A percentile compares a stretch with the other conserved stretches of the same genome.
Conservation (phyloP, 2,113 vertebrate species). For the Heterotilapia buettikoferi region DNA sequence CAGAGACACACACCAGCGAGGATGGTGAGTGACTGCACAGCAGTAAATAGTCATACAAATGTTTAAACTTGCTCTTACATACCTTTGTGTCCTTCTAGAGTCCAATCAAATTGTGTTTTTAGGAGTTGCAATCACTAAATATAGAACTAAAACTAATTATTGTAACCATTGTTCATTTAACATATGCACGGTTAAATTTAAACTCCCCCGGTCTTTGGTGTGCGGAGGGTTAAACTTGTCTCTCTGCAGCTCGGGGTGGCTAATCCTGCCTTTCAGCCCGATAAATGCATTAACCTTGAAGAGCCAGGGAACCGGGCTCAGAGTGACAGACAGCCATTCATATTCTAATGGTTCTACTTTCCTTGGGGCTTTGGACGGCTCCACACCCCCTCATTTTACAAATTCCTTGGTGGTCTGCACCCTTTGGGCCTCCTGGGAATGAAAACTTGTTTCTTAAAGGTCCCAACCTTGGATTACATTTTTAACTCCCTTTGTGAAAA, state of each 20-base stretch:
- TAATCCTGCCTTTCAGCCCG: constrained; percentile 56
- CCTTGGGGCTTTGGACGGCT: background rate
- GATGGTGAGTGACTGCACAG: constrained; percentile 76
- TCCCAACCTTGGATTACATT: background rate
- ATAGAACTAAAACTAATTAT: background rate
- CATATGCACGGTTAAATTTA: background rate
- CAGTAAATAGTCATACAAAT: background rate
- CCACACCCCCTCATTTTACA: background rate
- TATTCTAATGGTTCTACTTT: constrained; percentile 46
- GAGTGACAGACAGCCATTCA: constrained; percentile 41
- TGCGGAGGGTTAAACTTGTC: constrained; percentile 5
- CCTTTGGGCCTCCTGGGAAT: background rate
- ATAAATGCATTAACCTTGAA: constrained; percentile 43
- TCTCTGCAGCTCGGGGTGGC: background rate
- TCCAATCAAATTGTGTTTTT: background rate
- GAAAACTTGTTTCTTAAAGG: background rate
- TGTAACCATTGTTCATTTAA: background rate
- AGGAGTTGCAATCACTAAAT: background rate
- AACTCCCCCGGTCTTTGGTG: background rate
- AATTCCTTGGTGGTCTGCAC: constrained; percentile 14
- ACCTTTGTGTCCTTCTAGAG: background rate
- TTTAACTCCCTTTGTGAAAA: background rate
- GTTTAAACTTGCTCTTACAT: background rate
- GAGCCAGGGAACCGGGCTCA: background rate
- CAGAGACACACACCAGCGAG: constrained; percentile 93